Base-by-base conservation (phyloP, 2,113 vertebrate genomes). In the Puffinus mauretanicus region DNA sequence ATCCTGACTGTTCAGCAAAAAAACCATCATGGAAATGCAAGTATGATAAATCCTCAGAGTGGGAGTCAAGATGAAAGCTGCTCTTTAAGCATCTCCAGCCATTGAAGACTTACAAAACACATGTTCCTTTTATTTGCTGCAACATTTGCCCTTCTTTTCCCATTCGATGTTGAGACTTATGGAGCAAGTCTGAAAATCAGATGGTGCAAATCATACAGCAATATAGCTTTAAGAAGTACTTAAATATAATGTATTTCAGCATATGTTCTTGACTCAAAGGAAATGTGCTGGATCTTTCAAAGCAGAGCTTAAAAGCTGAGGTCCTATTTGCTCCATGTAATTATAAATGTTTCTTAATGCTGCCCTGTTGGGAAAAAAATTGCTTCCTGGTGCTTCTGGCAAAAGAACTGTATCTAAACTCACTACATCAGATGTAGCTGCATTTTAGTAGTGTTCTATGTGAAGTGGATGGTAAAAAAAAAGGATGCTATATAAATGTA, bases 41-140 rank as follows among this genome's bases (percentile, higher is more conserved):
- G 67, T 78, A 94, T 67, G 90, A 91, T 86, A 96, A 93, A 92
- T 40, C 55, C 65, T 83, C 72, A 84, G 82, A 92, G 86, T 44
- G 82, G 60, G 77, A 95, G 80, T 82, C 54, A 93, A 94, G 94
- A 96, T 96, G 94, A 93, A 97, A 95, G 94, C 88, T 83, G n/a
- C 90, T 97, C 92, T 96, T 94, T 96, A 92, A 96, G 94, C 86
- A 94, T 93, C 90, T 90, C 94, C 91, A 93, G 96, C 72, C 88
- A 95, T 0, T 79, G 84, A 89, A 91, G 92, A 55, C 90, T 94
- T 88, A 75, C 11, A 94, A 95, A 89, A 93, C 95, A 96, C 76
- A 94, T 95, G 96, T 95, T 96, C 90, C 69, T 95, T 96, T 94
- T 93, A 92, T 92, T 95, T 93, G 86, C 94, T 95, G 80, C 69